A percentile compares a stretch with the other conserved stretches of the same genome.
Conservation (phyloP, 2,888 invertebrate species). For the Pimpla rufipes region DNA sequence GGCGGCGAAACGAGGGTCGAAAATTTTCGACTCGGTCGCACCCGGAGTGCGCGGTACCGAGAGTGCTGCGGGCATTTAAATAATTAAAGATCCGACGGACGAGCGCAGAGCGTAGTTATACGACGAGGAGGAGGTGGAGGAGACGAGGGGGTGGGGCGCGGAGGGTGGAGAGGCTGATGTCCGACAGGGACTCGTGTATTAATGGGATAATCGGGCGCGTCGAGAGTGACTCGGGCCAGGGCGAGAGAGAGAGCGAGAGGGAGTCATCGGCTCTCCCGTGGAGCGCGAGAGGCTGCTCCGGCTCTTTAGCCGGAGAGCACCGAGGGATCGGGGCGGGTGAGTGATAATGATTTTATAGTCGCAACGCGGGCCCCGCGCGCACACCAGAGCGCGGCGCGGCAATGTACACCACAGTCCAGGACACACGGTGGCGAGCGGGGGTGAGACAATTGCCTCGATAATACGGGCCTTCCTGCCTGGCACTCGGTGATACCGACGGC, state of each 20-base stretch:
- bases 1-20: neutral
- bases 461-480: conserved; percentile 85
- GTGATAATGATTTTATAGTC: conserved; percentile 85
- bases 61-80: conserved; percentile 77
- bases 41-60: conserved; percentile 24
- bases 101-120: conserved; percentile 58
- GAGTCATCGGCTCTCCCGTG: conserved; percentile 28
- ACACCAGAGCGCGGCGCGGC: conserved; percentile 30
- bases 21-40: conserved; percentile 26
- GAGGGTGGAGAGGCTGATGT: conserved; percentile 54
- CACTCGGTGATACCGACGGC: conserved; percentile 84
- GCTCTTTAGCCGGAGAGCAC: conserved; percentile 20
- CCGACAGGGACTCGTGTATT: conserved; percentile 80
- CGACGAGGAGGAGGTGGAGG: conserved; percentile 37
- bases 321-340: conserved; percentile 71
- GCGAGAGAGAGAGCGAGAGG: neutral
- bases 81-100: conserved; percentile 82
- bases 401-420: neutral
- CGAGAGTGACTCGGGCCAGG: conserved; percentile 74
- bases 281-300: conserved; percentile 34
- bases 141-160: neutral
- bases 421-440: conserved; percentile 74
- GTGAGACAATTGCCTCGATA: conserved; percentile 85
- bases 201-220: conserved; percentile 83
- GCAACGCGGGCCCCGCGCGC: conserved; percentile 73